Percentiles rank a stretch among this genome's conserved stretches.
phyloP scores from a whole-genome alignment of 2,797 vertebrate genomes.

The Graptemys geographica region DNA sequence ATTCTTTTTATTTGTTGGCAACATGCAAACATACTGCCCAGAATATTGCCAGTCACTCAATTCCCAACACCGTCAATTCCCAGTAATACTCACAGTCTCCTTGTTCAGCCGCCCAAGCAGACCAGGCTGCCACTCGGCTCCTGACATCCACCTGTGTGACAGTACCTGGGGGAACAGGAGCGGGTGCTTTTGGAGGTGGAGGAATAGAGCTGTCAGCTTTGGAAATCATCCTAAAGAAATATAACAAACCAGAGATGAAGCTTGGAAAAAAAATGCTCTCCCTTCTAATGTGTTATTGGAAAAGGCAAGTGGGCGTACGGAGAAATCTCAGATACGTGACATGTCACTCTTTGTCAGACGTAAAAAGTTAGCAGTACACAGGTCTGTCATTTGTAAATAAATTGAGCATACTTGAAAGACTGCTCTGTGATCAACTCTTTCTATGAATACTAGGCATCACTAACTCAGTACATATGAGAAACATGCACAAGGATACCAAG shows the following conservation, averaged over 20 bases:
- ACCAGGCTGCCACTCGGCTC: constrained; percentile 91
- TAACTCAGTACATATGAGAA: background rate
- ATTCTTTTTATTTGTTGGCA: accelerated
- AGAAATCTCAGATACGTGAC: background rate
- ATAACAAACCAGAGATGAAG: background rate
- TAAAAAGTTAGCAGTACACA: background rate
- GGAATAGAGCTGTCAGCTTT: constrained; percentile 90
- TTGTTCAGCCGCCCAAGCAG: constrained; percentile 89
- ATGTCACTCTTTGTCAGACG: background rate
- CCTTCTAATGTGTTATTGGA: no score
- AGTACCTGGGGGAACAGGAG: constrained; percentile 86
- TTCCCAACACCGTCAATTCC: accelerated
- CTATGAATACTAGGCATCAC: background rate
- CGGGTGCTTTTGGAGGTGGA: constrained; percentile 88
- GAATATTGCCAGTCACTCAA: accelerated
- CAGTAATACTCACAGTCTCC: constrained; percentile 87
- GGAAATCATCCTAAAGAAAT: constrained; percentile 87
- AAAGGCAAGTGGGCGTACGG: background rate
- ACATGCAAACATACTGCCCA: background rate
- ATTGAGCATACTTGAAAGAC: background rate
- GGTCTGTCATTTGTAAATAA: background rate
- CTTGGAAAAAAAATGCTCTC: accelerated
- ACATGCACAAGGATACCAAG: background rate
- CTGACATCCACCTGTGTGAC: constrained; percentile 86
- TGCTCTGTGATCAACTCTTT: accelerated